Evolutionary conservation across 2,113 vertebrate species (phyloP).

Genomic region (Podarcis cretensis): DNA sequence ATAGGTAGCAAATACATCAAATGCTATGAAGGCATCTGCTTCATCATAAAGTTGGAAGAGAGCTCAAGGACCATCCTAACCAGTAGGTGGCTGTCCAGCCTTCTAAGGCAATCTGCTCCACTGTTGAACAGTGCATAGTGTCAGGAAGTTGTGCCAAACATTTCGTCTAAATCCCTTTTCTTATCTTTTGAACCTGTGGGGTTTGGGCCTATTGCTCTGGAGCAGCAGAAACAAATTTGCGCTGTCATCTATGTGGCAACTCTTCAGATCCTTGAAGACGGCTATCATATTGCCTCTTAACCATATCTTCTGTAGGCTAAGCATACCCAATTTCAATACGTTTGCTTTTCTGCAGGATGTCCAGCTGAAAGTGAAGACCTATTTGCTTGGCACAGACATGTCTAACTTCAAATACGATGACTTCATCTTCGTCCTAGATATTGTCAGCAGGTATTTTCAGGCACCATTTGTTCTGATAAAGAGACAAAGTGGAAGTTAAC

Average conservation of each 20-base stretch:
- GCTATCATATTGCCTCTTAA: no score
- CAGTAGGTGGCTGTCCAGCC: not conserved
- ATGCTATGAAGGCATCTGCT: no score
- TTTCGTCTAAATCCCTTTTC: not conserved
- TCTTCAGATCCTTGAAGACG: no score
- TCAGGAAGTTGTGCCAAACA: not conserved
- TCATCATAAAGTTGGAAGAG: no score
- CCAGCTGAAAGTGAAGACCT: conserved; percentile 97
- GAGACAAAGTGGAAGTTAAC: not conserved
- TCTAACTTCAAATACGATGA: conserved; percentile 99
- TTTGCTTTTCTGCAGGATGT: conserved; percentile 86
- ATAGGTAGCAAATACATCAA: not conserved
- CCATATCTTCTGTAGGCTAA: not conserved
- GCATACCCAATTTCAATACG: not conserved
- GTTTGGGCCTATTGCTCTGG: not conserved
- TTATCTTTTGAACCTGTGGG: not conserved
- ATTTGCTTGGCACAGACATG: conserved; percentile 96
- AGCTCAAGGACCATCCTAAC: no score
- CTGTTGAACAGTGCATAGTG: not conserved
- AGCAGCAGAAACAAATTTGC: no score
- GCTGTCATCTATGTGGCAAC: no score
- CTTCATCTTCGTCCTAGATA: conserved; percentile 98
- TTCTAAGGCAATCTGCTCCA: not conserved
- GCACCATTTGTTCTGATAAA: not conserved
- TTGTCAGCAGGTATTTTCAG: conserved; percentile 91